phyloP scores from a whole-genome alignment of 2,113 vertebrate species.

The Grantiella picta region DNA sequence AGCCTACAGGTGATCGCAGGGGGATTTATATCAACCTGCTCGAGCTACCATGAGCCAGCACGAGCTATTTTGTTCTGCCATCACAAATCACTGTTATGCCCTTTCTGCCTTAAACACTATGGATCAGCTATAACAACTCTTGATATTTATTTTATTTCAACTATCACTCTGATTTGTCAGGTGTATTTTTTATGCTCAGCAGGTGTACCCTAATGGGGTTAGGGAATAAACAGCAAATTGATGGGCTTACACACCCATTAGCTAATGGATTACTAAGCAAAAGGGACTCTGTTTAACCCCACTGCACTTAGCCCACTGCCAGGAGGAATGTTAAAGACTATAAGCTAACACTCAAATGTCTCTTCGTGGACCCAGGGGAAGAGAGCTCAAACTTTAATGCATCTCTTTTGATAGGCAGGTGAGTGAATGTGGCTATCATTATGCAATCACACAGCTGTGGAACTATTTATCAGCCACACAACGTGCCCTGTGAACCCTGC shows the following conservation, averaged over 20 bases:
- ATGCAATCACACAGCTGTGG: slow-evolving; percentile 62
- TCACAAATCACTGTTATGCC: slow-evolving; percentile 62
- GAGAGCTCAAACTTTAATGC: slow-evolving; percentile 67
- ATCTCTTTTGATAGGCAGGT: slow-evolving; percentile 72
- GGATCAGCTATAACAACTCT: slow-evolving; percentile 59
- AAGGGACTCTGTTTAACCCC: slow-evolving; percentile 71
- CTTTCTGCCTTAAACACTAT: slow-evolving; percentile 59
- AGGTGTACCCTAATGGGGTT: slow-evolving; percentile 74
- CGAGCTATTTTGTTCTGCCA: background rate
- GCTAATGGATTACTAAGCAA: slow-evolving; percentile 89
- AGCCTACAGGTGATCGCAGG: background rate
- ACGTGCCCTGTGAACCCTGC: background rate
- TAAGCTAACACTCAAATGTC: slow-evolving; percentile 59
- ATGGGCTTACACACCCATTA: slow-evolving; percentile 87
- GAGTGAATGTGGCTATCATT: slow-evolving; percentile 74
- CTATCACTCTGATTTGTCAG: slow-evolving; percentile 80
- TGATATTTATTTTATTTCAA: slow-evolving; percentile 80
- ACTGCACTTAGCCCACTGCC: slow-evolving; percentile 78
- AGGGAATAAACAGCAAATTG: slow-evolving; percentile 80
- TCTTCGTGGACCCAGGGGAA: slow-evolving; percentile 64
- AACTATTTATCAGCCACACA: slow-evolving; percentile 65
- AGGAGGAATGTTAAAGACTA: slow-evolving; percentile 72
- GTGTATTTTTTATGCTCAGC: slow-evolving; percentile 73
- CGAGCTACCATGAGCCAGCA: background rate
- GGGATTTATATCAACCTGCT: background rate